Conservation (phyloP, 2,888 invertebrate species). For the Ormia ochracea region DNA sequence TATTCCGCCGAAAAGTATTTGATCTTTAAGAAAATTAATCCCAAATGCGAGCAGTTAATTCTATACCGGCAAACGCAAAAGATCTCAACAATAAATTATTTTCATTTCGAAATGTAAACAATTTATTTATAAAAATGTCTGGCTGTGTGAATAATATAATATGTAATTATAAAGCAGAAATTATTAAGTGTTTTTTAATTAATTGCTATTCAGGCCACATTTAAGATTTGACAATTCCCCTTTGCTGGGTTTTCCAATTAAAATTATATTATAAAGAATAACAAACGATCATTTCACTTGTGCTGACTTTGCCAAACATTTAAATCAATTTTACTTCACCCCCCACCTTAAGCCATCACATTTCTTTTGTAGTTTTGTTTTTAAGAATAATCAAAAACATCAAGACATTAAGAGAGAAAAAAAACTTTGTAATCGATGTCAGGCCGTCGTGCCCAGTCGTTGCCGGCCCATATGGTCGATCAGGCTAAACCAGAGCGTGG, state of each 20-base stretch:
- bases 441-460: constrained; percentile 72
- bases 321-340: neutral
- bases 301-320: neutral
- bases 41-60: constrained; percentile 8
- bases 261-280: constrained; percentile 13
- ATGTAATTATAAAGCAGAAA: neutral
- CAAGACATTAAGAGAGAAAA: neutral
- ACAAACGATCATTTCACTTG: neutral
- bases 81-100: too few relatives aligned
- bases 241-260: neutral
- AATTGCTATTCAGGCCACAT: constrained; percentile 21
- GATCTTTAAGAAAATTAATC: too few relatives aligned
- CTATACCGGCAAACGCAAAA: too few relatives aligned
- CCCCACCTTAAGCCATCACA: neutral
- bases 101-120: neutral
- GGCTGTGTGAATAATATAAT: neutral
- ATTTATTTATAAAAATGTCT: neutral
- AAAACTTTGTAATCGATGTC: constrained; percentile 69
- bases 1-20: too few relatives aligned
- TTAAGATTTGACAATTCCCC: neutral
- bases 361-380: neutral
- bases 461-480: constrained; percentile 74
- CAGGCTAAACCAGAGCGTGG: constrained; percentile 72
- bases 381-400: neutral
- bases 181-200: constrained; percentile 43